These are phyloP conservation scores for Eilema caniola DNA, from an alignment of 2,888 invertebrate species.

Conservation along the genomic window DNA sequence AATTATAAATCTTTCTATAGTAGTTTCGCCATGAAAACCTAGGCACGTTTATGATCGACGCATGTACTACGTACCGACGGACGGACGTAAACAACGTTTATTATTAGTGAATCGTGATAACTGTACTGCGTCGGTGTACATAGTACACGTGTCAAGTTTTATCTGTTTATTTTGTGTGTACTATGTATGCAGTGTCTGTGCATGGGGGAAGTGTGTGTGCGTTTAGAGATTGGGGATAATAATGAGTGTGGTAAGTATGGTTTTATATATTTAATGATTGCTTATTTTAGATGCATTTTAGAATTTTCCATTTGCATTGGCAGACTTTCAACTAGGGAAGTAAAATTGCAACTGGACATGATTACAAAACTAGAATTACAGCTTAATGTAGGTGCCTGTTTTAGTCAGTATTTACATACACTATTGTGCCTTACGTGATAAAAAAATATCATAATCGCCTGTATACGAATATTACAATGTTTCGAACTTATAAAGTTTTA, in stretches of 20 bases:
- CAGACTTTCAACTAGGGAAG: neutral
- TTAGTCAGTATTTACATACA: neutral
- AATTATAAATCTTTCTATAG: slow-evolving; percentile 8
- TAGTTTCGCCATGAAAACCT: slow-evolving; percentile 20
- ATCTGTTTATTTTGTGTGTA: slow-evolving; percentile 49
- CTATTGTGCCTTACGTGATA: neutral
- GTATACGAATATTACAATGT: neutral
- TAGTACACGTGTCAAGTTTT: slow-evolving; percentile 59
- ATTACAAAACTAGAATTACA: neutral
- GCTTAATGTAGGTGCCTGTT: neutral
- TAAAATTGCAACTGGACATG: neutral
- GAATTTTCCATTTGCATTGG: neutral
- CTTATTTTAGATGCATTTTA: neutral
- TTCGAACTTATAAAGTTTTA: slow-evolving; percentile 18
- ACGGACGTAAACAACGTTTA: slow-evolving; percentile 52
- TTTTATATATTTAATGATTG: neutral
- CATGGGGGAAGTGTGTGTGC: slow-evolving; percentile 21
- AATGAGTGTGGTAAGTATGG: neutral
- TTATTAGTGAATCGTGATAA: slow-evolving; percentile 56
- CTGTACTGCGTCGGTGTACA: slow-evolving; percentile 44
- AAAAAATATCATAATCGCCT: neutral
- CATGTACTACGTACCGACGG: slow-evolving; percentile 44
- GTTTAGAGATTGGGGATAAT: neutral
- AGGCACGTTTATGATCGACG: slow-evolving; percentile 50
- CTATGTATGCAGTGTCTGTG: slow-evolving; percentile 34